A percentile compares a stretch with the other conserved stretches of the same genome.
Evolutionary conservation across 2,113 vertebrate species (phyloP).

Genomic region (Deroptyus accipitrinus): DNA sequence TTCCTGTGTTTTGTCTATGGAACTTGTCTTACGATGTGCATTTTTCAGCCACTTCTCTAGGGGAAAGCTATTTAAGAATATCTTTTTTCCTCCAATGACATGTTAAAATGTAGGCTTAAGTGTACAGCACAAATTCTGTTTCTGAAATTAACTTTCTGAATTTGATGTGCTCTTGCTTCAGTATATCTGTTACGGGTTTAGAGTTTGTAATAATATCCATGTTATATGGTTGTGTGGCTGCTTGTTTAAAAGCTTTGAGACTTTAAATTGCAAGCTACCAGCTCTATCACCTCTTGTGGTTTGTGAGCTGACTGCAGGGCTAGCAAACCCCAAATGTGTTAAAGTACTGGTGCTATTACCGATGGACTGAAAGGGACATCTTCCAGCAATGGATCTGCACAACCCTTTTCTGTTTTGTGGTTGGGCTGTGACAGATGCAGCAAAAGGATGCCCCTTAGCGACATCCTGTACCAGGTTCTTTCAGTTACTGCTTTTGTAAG

Average conservation of each 20-base stretch:
- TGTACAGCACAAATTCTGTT: neutral
- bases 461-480: neutral
- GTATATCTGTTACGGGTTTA: accelerated
- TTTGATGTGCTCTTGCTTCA: neutral
- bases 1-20: neutral
- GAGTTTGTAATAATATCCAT: neutral
- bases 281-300: neutral
- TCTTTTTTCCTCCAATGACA: neutral
- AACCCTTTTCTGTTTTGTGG: neutral
- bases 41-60: neutral
- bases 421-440: neutral
- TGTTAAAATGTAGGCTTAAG: neutral
- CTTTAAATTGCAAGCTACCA: neutral
- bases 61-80: neutral
- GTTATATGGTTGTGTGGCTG: neutral
- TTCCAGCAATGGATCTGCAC: neutral
- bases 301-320: neutral
- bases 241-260: neutral
- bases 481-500: neutral
- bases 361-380: neutral
- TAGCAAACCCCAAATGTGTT: neutral
- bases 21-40: neutral
- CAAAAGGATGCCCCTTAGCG: neutral
- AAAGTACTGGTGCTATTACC: neutral
- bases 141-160: neutral